Evolutionary conservation across 2,888 invertebrate species (phyloP), one percentile per base, ranked within the genome.

Genomic region (Erebia ligea): DNA sequence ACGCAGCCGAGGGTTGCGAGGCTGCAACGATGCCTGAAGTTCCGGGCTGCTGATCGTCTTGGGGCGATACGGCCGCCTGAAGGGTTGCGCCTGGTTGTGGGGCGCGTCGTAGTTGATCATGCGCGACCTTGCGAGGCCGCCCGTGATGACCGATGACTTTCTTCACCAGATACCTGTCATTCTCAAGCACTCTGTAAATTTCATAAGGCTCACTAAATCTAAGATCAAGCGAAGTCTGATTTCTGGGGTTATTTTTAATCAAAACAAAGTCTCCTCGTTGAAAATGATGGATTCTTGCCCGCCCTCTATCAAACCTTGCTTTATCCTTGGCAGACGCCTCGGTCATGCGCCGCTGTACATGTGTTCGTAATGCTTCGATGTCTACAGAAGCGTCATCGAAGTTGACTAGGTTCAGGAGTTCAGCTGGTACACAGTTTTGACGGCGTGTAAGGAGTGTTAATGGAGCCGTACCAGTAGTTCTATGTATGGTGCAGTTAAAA

Each of bases 131-230:
- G 9, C 74, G 74, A 9, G 75, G 77, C 8, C 77, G 68, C 8
- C 78, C 77, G 57, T 68, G 52, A 15, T 21, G 21, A 21, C 78
- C 74, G 0, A 45, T 25, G 0, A 78, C 74, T 59, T 61, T 54
- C 50, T 77, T 78, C 0, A 78, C 71, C 9, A 76, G 10, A 34
- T 78, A 78, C 1, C 78, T 70, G 19, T 78, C 78, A 21, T 77
- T 77, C 5, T 76, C 75, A 1, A 76, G 61, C 1, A 77, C 56
- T 67, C 70, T n/a, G n/a, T n/a, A 65, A 1, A 78, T 70, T 64
- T 77, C 73, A 17, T 75, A 77, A 0, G 78, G 77, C 1, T 71
- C 76, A 19, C 71, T 75, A 21, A 67, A 79, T 75, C 77, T 78
- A 0, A 74, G 42, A 40, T 76, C 76, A 0, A 79, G 61, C 0